phyloP scores from a whole-genome alignment of 2,888 invertebrate species.

The Theodoxus fluviatilis region DNA sequence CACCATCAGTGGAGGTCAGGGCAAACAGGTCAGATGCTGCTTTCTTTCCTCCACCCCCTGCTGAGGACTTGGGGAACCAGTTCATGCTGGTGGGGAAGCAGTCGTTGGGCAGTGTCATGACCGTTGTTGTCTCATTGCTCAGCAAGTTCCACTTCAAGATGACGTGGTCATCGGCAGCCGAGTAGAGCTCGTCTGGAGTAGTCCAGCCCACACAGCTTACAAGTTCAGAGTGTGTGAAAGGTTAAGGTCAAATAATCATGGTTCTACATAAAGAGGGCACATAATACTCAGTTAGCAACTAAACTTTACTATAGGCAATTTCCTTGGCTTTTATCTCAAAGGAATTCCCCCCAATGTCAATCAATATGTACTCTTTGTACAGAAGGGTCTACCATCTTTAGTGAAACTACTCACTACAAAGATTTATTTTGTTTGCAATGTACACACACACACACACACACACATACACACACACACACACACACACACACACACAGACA shows the following conservation, averaged over 20 bases:
- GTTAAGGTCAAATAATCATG: conserved; percentile 43
- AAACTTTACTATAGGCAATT: too few species aligned
- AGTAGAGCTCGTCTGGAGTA: conserved; percentile 90
- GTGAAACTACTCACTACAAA: too few species aligned
- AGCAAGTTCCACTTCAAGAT: conserved; percentile 88
- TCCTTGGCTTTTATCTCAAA: too few species aligned
- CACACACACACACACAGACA: too few species aligned
- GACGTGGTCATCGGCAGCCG: conserved; percentile 92
- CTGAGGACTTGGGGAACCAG: conserved; percentile 77
- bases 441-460: too few species aligned
- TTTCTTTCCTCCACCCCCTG: conserved; percentile 57
- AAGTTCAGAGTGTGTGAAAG: conserved; percentile 70
- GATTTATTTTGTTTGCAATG: too few species aligned
- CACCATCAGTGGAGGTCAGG: conserved; percentile 87
- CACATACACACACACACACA: too few species aligned
- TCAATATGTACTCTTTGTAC: too few species aligned
- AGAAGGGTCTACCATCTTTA: too few species aligned
- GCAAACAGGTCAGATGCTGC: conserved; percentile 80
- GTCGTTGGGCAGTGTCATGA: conserved; percentile 82
- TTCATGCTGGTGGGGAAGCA: conserved; percentile 90
- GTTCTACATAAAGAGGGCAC: not conserved
- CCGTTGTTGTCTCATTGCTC: conserved; percentile 76
- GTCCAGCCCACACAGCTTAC: conserved; percentile 93
- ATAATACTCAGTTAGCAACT: not conserved
- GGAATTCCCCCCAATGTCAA: too few species aligned